Percentiles rank a stretch among this genome's conserved stretches.
phyloP scores from a whole-genome alignment of 2,888 invertebrate species.

The Platycnemis pennipes region DNA sequence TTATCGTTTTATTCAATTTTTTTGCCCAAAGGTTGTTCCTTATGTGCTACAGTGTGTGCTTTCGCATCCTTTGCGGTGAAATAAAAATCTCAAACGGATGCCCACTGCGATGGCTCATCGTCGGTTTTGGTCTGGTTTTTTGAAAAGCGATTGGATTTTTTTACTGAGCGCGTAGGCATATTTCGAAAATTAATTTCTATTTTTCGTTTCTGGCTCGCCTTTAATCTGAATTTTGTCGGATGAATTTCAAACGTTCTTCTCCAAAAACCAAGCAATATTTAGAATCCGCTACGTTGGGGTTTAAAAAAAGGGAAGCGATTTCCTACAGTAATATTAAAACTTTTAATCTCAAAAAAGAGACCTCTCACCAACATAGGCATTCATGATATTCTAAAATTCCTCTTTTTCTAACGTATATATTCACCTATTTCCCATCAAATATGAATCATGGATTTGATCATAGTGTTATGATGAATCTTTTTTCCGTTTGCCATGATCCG shows the following conservation, averaged over 20 bases:
- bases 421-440: too few relatives aligned
- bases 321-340: neutral
- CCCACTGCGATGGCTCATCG: neutral
- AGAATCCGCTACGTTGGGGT: neutral
- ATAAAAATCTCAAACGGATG: neutral
- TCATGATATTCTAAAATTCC: too few relatives aligned
- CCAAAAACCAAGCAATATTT: neutral
- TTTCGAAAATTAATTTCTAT: conserved; percentile 7
- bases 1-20: neutral
- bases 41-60: neutral
- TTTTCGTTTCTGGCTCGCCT: neutral
- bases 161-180: neutral
- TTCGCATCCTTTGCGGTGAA: neutral
- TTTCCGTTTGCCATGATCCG: too few relatives aligned
- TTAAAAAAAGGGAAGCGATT: neutral
- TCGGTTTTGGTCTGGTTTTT: neutral
- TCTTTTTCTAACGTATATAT: too few relatives aligned
- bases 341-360: too few relatives aligned
- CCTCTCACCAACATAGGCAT: too few relatives aligned
- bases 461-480: too few relatives aligned
- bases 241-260: neutral
- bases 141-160: neutral
- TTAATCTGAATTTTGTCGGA: neutral
- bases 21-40: neutral
- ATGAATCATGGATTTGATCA: too few relatives aligned